Evolutionary conservation across 2,113 vertebrate genomes (phyloP).

Genomic region (Caloenas nicobarica): DNA sequence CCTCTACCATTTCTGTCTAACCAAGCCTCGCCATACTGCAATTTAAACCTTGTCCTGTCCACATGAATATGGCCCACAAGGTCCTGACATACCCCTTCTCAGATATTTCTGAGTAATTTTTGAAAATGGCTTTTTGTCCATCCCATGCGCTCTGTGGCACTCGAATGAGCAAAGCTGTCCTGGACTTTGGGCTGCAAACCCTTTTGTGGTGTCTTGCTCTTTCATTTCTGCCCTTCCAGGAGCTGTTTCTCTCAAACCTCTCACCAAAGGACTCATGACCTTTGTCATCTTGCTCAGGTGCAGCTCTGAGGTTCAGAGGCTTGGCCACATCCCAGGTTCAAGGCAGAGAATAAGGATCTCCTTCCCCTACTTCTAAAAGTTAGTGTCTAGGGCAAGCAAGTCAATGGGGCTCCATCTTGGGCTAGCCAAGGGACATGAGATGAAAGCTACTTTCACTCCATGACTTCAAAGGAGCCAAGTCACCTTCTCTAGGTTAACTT

Average conservation of each 20-base stretch:
- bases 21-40: background rate
- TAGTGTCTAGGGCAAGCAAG: background rate
- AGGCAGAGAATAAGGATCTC: background rate
- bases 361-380: background rate
- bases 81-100: background rate
- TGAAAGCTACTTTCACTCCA: background rate
- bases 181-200: background rate
- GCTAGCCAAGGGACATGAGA: background rate
- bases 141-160: background rate
- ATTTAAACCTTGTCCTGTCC: background rate
- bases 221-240: background rate
- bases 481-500: background rate
- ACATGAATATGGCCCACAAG: background rate
- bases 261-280: background rate
- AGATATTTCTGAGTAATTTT: background rate
- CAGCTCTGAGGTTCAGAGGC: background rate
- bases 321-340: background rate
- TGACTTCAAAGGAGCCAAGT: background rate
- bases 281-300: background rate
- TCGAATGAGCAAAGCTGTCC: accelerated
- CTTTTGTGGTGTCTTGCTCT: background rate
- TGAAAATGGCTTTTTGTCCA: background rate
- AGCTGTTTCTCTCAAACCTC: background rate
- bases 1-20: background rate
- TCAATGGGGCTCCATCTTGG: background rate